Conservation (phyloP, 2,888 invertebrate genomes). For the Panzeria rudis region DNA sequence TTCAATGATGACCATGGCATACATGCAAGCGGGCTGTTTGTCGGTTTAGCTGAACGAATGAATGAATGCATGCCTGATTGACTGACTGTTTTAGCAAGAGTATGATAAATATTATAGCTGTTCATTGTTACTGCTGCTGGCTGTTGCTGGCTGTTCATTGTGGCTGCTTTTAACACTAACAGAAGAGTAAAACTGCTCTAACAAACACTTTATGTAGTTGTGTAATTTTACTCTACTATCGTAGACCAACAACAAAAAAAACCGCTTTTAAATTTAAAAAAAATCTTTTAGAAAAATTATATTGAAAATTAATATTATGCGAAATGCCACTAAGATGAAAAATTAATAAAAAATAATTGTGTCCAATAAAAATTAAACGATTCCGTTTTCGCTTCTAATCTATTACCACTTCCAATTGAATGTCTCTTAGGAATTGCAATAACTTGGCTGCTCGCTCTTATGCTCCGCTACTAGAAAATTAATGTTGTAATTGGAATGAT, state of each 20-base stretch:
- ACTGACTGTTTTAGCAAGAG: conserved; percentile 15
- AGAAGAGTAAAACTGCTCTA: conserved; percentile 10
- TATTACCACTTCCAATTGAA: conserved; percentile 9
- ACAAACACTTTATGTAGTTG: conserved; percentile 41
- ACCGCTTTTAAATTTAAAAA: neutral
- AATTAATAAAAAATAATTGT: conserved; percentile 38
- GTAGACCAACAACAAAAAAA: neutral
- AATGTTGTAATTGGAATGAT: conserved; percentile 7
- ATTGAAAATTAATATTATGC: conserved; percentile 40
- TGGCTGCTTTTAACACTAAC: conserved; percentile 16
- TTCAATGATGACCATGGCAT: conserved; percentile 67
- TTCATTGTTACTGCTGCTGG: neutral
- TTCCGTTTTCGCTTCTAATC: conserved; percentile 18
- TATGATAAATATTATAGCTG: conserved; percentile 28
- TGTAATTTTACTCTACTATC: conserved; percentile 3
- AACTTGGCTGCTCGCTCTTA: neutral
- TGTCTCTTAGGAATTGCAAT: conserved; percentile 17
- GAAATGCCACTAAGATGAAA: neutral
- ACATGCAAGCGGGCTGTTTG: conserved; percentile 54
- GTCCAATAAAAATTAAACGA: conserved; percentile 52
- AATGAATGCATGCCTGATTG: conserved; percentile 26
- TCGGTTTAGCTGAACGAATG: conserved; percentile 8
- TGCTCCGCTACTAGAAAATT: neutral
- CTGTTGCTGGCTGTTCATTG: neutral
- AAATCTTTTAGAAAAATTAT: neutral